Evolutionary conservation across 2,888 invertebrate species (phyloP), one percentile per base, ranked within the genome.

Genomic region (Drosophila buzzatii): DNA sequence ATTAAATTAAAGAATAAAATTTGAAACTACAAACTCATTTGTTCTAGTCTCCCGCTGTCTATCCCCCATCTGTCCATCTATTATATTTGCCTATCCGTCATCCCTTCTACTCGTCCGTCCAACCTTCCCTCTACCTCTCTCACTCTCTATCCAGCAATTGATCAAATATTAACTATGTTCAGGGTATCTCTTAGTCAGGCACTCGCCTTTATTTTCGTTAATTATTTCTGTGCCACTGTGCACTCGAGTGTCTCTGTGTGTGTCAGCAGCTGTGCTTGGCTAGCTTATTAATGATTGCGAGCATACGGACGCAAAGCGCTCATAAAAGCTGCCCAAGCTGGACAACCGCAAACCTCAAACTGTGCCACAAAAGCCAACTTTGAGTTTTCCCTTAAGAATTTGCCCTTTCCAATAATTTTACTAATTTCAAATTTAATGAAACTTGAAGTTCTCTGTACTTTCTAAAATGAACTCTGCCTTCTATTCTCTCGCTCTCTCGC

Each of bases 251-350:
- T 12, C 27, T 70, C 44, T 59, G 14, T 51, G 58, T 59, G 9
- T 52, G 55, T 18, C 47, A 39, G 37, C 61, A 71, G 41, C 60
- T 27, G 12, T 27, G n/a, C 56, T 57, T 44, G 16, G 47, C 85
- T 86, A 71, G 70, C 87, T 85, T 87, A 85, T 85, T 89, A 73
- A 85, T 87, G 75, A 85, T 72, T 58, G 60, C 51, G 55, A 55
- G 44, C 27, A 33, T 53, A 65, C 42, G 73, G 72, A 60, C 85
- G 75, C 85, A 87, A 58, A 37, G 73, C 70, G 75, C 73, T 75
- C 90, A 80, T 89, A 85, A 89, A 85, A 73, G 64, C 39, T 23
- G 51, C 59, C 79, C 83, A 37, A 23, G 31, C 23, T 33, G 49
- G 23, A 59, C 45, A 63, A 31, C 37, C 62, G 63, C 66, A 37